phyloP scores from a whole-genome alignment of 2,888 invertebrate species.

The Mylabris sibirica region DNA sequence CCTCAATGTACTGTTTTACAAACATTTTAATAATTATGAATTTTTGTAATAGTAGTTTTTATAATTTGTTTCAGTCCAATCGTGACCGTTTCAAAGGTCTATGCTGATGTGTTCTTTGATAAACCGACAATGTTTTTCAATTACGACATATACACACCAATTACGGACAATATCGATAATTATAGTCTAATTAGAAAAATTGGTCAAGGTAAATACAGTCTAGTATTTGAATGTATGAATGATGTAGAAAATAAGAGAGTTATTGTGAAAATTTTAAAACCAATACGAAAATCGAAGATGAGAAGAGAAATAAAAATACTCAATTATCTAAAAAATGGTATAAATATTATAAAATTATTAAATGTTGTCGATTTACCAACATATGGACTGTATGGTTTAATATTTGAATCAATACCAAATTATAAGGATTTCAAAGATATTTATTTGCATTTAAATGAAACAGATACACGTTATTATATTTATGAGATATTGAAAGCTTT shows the following conservation, averaged over 20 bases:
- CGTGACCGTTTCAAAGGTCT: slow-evolving; percentile 52
- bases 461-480: slow-evolving; percentile 59
- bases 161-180: slow-evolving; percentile 51
- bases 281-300: slow-evolving; percentile 58
- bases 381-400: slow-evolving; percentile 50
- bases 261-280: slow-evolving; percentile 59
- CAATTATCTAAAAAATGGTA: slow-evolving; percentile 55
- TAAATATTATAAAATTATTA: slow-evolving; percentile 55
- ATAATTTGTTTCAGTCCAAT: slow-evolving; percentile 18
- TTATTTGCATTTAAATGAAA: slow-evolving; percentile 56
- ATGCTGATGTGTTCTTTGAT: slow-evolving; percentile 53
- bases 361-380: slow-evolving; percentile 49
- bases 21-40: no score
- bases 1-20: no score
- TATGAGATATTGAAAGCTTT: slow-evolving; percentile 61
- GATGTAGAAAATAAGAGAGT: slow-evolving; percentile 52
- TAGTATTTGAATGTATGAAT: slow-evolving; percentile 58
- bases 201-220: slow-evolving; percentile 61
- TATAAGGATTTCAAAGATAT: slow-evolving; percentile 59
- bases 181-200: slow-evolving; percentile 55
- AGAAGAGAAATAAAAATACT: slow-evolving; percentile 60
- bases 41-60: neutral
- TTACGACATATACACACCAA: slow-evolving; percentile 54
- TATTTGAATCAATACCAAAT: slow-evolving; percentile 56
- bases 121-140: slow-evolving; percentile 56